These are phyloP conservation scores for Orbicella faveolata DNA, from an alignment of 64 coral and sea anemone genomes.

Conservation along the genomic window DNA sequence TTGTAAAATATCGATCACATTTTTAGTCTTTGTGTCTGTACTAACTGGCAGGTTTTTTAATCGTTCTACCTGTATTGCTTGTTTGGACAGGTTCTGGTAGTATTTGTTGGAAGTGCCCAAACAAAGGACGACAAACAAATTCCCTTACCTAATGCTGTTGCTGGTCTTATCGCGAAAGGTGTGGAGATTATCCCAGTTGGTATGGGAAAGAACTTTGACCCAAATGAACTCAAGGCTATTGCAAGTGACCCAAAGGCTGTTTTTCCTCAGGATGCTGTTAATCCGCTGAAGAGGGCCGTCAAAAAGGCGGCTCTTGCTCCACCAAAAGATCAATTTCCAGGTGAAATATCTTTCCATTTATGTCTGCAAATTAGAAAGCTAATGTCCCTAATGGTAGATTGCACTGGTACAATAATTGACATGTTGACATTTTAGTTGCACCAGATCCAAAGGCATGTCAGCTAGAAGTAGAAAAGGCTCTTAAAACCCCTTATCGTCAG, in stretches of 20 bases:
- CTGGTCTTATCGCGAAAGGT: neutral
- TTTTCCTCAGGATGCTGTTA: conserved; percentile 24
- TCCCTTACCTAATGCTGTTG: neutral
- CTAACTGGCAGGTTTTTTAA: too few species aligned
- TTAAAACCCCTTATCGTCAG: conserved; percentile 4
- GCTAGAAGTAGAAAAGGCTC: conserved; percentile 26
- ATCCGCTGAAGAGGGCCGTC: conserved; percentile 39
- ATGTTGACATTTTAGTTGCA: neutral
- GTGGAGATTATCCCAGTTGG: conserved; percentile 33
- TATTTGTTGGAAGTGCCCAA: conserved; percentile 53
- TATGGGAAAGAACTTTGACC: conserved; percentile 26
- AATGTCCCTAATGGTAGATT: neutral
- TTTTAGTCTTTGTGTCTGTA: too few species aligned
- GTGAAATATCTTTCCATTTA: neutral
- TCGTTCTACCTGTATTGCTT: neutral
- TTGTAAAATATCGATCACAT: too few species aligned
- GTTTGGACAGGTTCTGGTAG: conserved; percentile 26
- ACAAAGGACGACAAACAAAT: conserved; percentile 21
- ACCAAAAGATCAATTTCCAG: neutral
- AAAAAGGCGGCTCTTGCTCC: neutral
- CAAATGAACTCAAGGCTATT: neutral
- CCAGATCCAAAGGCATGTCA: conserved; percentile 23
- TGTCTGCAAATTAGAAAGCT: neutral
- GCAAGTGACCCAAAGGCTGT: conserved; percentile 5
- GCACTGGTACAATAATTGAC: neutral